A percentile compares a stretch with the other conserved stretches of the same genome.
Conservation (phyloP, 1,140 invertebrate species). For the Meloidogyne floridensis region DNA sequence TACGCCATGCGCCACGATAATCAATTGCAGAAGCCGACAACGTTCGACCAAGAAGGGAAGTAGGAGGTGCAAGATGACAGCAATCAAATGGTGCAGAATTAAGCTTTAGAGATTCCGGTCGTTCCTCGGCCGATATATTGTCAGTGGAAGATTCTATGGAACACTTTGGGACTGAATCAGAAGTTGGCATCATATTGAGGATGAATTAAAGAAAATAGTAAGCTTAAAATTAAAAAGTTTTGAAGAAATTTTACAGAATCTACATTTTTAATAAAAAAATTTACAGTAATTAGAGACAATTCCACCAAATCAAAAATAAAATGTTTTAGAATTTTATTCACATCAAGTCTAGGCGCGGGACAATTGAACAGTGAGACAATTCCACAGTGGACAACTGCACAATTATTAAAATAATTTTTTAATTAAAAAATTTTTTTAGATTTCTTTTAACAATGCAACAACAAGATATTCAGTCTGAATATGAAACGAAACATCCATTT, state of each 20-base stretch:
- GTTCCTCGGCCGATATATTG: neutral
- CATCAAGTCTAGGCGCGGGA: no score
- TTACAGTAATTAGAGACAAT: no score
- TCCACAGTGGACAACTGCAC: no score
- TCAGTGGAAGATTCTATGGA: neutral
- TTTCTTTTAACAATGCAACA: neutral
- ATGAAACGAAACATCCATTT: neutral
- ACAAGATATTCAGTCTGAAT: neutral
- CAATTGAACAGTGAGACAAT: no score
- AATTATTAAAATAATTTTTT: no score
- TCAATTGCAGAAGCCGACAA: neutral
- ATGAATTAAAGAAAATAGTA: no score
- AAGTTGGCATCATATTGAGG: neutral
- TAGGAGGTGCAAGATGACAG: neutral
- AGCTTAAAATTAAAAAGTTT: no score
- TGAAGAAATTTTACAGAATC: no score
- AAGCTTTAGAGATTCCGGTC: neutral
- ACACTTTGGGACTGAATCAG: neutral
- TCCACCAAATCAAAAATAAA: no score
- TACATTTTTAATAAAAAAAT: no score
- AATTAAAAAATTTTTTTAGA: neutral
- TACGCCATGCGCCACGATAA: constrained; percentile 5
- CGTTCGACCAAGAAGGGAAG: neutral
- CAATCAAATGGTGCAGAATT: neutral
- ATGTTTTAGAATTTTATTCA: no score